Conservation (phyloP, 2,888 invertebrate genomes). For the Schrankia costaestrigalis region DNA sequence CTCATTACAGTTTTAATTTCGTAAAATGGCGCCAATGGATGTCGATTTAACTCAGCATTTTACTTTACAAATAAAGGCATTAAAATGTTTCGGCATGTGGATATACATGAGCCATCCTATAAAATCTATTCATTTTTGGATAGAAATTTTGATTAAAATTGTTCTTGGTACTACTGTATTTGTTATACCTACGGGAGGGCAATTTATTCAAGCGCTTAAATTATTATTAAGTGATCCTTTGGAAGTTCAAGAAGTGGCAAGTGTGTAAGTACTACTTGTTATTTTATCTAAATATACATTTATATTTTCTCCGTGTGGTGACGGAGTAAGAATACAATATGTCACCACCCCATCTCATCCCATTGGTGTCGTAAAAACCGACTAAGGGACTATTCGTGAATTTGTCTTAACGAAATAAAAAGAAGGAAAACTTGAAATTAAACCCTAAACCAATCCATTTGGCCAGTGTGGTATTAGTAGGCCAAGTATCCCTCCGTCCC, state of each 20-base stretch:
- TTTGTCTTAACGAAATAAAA: too few relatives aligned
- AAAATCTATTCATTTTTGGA: constrained; percentile 41
- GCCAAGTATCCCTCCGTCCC: too few relatives aligned
- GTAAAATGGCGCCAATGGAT: constrained; percentile 32
- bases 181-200: constrained; percentile 39
- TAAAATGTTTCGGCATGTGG: constrained; percentile 48
- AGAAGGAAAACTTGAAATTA: too few relatives aligned
- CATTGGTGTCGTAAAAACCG: too few relatives aligned
- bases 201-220: constrained; percentile 41
- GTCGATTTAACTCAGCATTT: constrained; percentile 41
- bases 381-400: too few relatives aligned
- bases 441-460: too few relatives aligned
- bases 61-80: constrained; percentile 38
- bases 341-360: too few relatives aligned
- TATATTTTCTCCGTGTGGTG: not conserved
- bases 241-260: constrained; percentile 46
- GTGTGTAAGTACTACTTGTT: constrained; percentile 47
- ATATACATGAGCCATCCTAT: constrained; percentile 42
- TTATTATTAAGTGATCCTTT: constrained; percentile 37
- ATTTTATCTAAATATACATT: not conserved
- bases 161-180: constrained; percentile 35
- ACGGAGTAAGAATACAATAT: too few relatives aligned
- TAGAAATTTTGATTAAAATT: constrained; percentile 27
- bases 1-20: constrained; percentile 28
- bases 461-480: too few relatives aligned